Evolutionary conservation across 2,113 vertebrate species (phyloP).

Genomic region (Callipepla californica): DNA sequence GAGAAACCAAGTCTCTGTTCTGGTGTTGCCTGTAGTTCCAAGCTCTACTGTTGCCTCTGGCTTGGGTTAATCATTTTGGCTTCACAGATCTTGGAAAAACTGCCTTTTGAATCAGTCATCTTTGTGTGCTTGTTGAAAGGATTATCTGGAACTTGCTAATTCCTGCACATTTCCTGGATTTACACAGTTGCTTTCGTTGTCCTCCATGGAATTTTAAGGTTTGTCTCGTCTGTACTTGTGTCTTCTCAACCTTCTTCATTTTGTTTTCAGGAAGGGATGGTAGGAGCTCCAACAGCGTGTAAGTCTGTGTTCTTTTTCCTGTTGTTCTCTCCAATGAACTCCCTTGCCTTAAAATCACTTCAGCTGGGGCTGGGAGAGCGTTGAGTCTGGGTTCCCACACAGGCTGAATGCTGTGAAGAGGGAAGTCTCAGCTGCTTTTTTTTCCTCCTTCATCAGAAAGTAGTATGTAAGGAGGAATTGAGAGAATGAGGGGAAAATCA

Average conservation of each 20-base stretch:
- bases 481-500: background rate
- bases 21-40: background rate
- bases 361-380: background rate
- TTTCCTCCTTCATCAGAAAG: background rate
- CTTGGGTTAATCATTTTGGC: background rate
- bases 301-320: background rate
- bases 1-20: background rate
- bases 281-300: background rate
- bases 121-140: background rate
- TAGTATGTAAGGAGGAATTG: background rate
- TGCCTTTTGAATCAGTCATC: background rate
- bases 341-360: background rate
- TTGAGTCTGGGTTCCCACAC: background rate
- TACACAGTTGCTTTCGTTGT: background rate
- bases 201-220: background rate
- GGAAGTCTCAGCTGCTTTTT: background rate
- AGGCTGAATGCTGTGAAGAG: background rate
- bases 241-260: background rate
- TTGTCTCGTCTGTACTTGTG: background rate
- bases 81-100: background rate
- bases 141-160: background rate
- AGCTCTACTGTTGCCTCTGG: background rate
- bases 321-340: background rate
- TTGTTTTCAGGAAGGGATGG: background rate
- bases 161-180: background rate